A percentile compares a stretch with the other conserved stretches of the same genome.
Conservation (phyloP, 2,113 vertebrate species). For the Entosphenus tridentatus region DNA sequence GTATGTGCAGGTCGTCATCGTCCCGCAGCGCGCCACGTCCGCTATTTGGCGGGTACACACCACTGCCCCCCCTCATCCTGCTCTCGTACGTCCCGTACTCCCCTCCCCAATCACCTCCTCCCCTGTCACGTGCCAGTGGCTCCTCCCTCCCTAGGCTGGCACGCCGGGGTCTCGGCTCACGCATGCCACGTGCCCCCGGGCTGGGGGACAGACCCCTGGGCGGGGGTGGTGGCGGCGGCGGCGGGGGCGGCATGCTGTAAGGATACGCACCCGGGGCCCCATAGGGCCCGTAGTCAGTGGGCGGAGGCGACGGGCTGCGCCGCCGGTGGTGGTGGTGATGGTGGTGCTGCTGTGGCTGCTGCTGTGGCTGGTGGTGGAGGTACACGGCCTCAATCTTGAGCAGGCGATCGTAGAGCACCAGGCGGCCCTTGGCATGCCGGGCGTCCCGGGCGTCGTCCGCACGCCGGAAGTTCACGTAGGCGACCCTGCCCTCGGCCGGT, state of each 20-base stretch:
- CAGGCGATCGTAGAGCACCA: conserved; percentile 71
- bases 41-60: no score
- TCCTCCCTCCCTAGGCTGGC: conserved; percentile 52
- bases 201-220: conserved; percentile 57
- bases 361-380: conserved; percentile 16
- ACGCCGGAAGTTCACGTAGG: conserved; percentile 74
- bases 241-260: conserved; percentile 23
- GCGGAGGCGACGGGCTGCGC: conserved; percentile 30
- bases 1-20: conserved; percentile 51
- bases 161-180: conserved; percentile 78
- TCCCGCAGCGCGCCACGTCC: conserved; percentile 55
- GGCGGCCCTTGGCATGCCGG: conserved; percentile 57
- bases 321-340: conserved; percentile 15
- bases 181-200: conserved; percentile 31
- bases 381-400: conserved; percentile 78
- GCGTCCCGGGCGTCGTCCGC: conserved; percentile 71
- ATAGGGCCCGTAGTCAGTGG: background rate
- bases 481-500: conserved; percentile 42
- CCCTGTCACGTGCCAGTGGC: conserved; percentile 36
- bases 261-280: conserved; percentile 35
- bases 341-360: no score
- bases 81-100: conserved; percentile 60
- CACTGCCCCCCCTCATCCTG: conserved; percentile 14
- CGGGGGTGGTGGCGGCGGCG: conserved; percentile 13
- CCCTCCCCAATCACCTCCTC: background rate